Evolutionary conservation across 2,113 vertebrate species (phyloP), one percentile per base, ranked within the genome.

Genomic region (Ptychochromis oligacanthus): DNA sequence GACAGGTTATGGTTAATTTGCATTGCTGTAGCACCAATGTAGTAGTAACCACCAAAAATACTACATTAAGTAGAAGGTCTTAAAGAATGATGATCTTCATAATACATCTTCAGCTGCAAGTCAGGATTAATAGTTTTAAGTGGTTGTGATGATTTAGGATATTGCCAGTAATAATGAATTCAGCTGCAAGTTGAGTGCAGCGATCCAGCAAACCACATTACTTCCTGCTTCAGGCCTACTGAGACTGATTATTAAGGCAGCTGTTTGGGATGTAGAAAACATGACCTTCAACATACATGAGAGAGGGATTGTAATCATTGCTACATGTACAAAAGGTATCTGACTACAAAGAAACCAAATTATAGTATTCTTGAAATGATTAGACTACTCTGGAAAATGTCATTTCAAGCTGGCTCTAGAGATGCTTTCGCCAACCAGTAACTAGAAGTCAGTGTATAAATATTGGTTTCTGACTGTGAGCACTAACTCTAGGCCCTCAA

Each of bases 401-500:
- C 5, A 17, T 5, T 49, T 49, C 5, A 17, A 17, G 46, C 5
- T 17, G 46, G 6, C 11, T 72, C 24, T 52, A n/a, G 65, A 49
- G 65, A 31, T 15, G 18, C 3, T 70, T 8, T 36, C 7, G 7
- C 65, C 10, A 8, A 26, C 43, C 43, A 31, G 65, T 15, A 52
- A 72, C 49, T 72, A 67, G 17, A 14, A 46, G 38, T 46, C 43
- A 5, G 24, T 46, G 26, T 52, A 52, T 52, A 20, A 72, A 72
- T 72, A 24, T 52, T 52, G 17, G 9, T 70, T 70, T 49, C 49
- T n/a, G 28, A 54, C 20, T 62, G 43, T 88, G 81, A 83, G 81
- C 65, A 85, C 38, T 14, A 67, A 57, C 24, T 82, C 64, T 84
- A 59, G 62, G 58, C 72, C 79, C 79, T 72, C 49, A 18, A 74